Base-by-base conservation (phyloP, 2,888 invertebrate genomes). In the Deilephila porcellus region DNA sequence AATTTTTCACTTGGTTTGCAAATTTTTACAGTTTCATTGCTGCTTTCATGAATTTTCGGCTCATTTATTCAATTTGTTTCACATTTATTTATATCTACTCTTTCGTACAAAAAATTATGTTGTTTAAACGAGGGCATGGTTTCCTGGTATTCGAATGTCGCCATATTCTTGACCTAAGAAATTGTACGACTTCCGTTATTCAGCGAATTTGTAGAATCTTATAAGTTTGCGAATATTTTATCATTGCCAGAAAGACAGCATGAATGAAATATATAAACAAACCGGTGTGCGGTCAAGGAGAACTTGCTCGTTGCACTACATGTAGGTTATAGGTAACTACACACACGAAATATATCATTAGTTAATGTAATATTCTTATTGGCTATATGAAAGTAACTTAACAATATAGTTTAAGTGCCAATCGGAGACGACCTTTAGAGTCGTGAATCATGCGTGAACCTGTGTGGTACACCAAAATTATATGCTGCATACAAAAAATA, bases 281-380 rank as follows among this genome's bases (percentile, higher is more conserved):
- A 83, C 80, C 84, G 81, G 80, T 83, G 85, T 82, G 83, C 88
- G 92, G 93, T 93, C 93, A 93, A 93, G 93, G 93, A 80, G 81
- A 93, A 86, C 93, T 73, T 84, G 91, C 82, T 89, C 83, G 79
- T 85, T 86, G 85, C 84, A 85, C 84, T 85, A 86, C 85, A 79
- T 79, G 78, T 79, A 79, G 45, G 64, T 78, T 79, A 78, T 79
- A 79, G 45, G 64, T 78, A 78, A 71, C 70, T 80, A 60, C 56
- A 59, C 60, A 67, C 52, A 74, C 60, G 60, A 70, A 62, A 73
- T 60, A 34, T 62, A 60, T 62, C 73, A 70, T 73, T 72, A 63
- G 63, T 29, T 72, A 72, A 63, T 72, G 52, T 45, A 34, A 20
- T 72, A 72, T 56, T 53, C 72, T 53, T 52, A 32, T 45, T 45